These are phyloP conservation scores for Rhynchomys soricoides DNA, from an alignment of 2,113 vertebrate species.

Conservation along the genomic window DNA sequence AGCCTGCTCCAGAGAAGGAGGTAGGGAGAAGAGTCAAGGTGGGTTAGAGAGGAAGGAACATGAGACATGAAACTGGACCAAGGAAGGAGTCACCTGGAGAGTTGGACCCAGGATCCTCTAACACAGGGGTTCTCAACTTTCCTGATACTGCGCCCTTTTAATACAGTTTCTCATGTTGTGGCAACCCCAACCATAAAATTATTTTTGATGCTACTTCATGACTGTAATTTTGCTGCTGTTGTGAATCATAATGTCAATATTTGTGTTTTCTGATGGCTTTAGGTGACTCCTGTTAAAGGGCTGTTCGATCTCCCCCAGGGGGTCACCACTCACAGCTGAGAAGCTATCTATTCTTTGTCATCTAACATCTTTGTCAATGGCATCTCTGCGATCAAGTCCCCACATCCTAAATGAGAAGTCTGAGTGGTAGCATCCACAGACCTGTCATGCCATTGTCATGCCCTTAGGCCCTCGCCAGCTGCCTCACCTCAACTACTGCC, in stretches of 20 bases:
- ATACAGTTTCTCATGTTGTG: background rate
- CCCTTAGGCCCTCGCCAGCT: rapidly evolving
- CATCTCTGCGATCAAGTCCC: background rate
- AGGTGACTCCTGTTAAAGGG: background rate
- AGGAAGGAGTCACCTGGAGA: background rate
- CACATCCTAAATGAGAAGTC: background rate
- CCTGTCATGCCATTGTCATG: rapidly evolving
- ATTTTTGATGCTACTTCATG: too few species aligned
- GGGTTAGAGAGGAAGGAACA: too few species aligned
- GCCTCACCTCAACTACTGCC: background rate
- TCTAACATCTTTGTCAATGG: rapidly evolving
- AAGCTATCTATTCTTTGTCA: background rate
- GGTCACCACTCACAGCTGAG: background rate
- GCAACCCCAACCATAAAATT: too few species aligned
- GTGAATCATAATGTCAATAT: too few species aligned
- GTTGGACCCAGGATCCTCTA: background rate
- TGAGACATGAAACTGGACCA: background rate
- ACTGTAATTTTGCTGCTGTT: too few species aligned
- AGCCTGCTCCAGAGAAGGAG: background rate
- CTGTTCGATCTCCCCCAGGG: too few species aligned
- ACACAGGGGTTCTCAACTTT: background rate
- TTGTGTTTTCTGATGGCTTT: background rate
- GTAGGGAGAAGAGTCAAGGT: background rate
- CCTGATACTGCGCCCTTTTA: background rate
- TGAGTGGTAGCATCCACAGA: background rate